Evolutionary conservation across 23 tunicate species (phyloP), one percentile per base, ranked within the genome.

Genomic region (Ascidia mentula): DNA sequence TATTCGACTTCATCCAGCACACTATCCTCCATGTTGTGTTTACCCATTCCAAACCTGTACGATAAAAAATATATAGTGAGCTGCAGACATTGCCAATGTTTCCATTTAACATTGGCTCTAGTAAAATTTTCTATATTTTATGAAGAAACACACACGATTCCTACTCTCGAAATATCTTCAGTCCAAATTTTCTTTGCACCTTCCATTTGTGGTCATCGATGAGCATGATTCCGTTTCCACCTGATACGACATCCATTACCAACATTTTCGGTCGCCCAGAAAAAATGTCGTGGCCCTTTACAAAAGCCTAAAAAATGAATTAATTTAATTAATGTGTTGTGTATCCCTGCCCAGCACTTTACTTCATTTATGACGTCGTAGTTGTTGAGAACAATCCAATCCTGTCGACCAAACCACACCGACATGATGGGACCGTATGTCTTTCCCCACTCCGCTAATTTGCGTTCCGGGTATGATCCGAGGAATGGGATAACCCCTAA

Each of bases 181-280:
- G 24, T 40, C 86, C 86, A 73, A 82, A 82, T 31, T 38, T 73
- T 32, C 86, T 24, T 37, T 72, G 79, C 39, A 32, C 22, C 26
- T 82, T 82, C 86, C 86, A 82, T 2, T 24, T 72, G 6, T 72
- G 36, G 5, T n/a, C 86, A 37, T 82, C 86, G 5, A 75, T 71
- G 28, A 82, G 42, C 39, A 79, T 79, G 1, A 82, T 33, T 2
- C 86, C 86, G 8, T 39, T 59, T 30, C 86, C 86, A 9, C 36
- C 33, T 31, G 77, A n/a, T n/a, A n/a, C 18, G 17, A 73, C 18
- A 12, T 9, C 40, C 7, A 33, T 28, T 9, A 73, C n/a, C 13
- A 32, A 33, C 15, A 40, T 32, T 22, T 73, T n/a, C 9, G 77
- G 77, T 8, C 77, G 39, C 17, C 77, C 77, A 28, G 77, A 73